phyloP scores from a whole-genome alignment of 2,888 invertebrate genomes.

The Drosophila meridiana region DNA sequence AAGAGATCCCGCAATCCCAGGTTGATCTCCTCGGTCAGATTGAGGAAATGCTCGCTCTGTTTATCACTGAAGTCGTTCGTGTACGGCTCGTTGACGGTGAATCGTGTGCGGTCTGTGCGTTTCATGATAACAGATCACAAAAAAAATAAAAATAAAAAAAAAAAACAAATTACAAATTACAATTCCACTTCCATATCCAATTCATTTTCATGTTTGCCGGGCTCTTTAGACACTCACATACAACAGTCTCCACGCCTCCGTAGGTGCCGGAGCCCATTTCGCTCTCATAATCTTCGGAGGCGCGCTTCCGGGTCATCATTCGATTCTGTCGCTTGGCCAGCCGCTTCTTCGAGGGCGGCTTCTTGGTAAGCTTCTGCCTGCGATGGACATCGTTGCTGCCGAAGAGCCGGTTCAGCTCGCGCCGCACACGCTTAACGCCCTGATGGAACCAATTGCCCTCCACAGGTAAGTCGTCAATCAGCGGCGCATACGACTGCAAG shows the following conservation, averaged over 20 bases:
- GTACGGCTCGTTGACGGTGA: slow-evolving; percentile 79
- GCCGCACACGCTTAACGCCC: slow-evolving; percentile 80
- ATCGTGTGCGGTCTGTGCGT: slow-evolving; percentile 76
- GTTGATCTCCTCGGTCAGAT: slow-evolving; percentile 65
- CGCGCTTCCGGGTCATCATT: slow-evolving; percentile 46
- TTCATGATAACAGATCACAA: slow-evolving; percentile 5
- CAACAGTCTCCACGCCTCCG: slow-evolving; percentile 36
- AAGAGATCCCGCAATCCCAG: slow-evolving; percentile 63
- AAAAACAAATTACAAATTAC: neutral
- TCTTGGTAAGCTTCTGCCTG: slow-evolving; percentile 30
- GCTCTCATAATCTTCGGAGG: slow-evolving; percentile 51
- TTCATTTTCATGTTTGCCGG: no score
- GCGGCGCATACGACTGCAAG: slow-evolving; percentile 25
- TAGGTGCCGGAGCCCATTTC: slow-evolving; percentile 68
- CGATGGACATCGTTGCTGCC: slow-evolving; percentile 53
- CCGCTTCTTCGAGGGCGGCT: slow-evolving; percentile 1
- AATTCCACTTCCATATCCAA: neutral
- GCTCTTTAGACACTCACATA: slow-evolving; percentile 62
- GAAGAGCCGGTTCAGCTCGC: slow-evolving; percentile 78
- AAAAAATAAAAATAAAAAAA: neutral
- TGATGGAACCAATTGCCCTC: slow-evolving; percentile 76
- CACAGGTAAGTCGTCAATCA: slow-evolving; percentile 41
- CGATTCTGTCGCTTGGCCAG: slow-evolving; percentile 26
- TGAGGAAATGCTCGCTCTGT: slow-evolving; percentile 49
- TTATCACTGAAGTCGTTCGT: slow-evolving; percentile 48